These are phyloP conservation scores for Melanerpes formicivorus DNA, from an alignment of 2,113 vertebrate genomes.

Conservation along the genomic window DNA sequence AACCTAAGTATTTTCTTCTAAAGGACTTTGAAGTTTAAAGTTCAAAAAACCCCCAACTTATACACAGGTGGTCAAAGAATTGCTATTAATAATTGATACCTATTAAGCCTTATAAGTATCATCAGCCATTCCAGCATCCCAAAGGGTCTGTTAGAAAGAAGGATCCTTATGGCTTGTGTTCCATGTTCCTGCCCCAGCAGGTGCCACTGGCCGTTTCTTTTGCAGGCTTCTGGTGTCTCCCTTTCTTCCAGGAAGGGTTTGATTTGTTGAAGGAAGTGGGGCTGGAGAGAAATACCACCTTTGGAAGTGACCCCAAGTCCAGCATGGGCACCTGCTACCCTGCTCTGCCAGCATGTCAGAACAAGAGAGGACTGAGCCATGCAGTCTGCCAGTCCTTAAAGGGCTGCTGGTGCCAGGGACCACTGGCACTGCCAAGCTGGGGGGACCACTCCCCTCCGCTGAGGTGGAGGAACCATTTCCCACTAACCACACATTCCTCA, in stretches of 20 bases:
- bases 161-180: not conserved
- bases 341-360: not conserved
- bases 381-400: not conserved
- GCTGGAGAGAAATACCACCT: not conserved
- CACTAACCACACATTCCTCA: not conserved
- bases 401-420: not conserved
- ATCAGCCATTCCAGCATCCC: not conserved
- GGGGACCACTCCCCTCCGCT: not conserved
- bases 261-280: not conserved
- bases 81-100: not conserved
- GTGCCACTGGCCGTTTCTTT: accelerated
- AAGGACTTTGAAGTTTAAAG: not conserved
- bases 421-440: not conserved
- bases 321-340: no score
- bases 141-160: not conserved
- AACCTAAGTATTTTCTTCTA: not conserved
- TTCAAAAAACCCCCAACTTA: not conserved
- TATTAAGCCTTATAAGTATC: not conserved
- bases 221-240: not conserved
- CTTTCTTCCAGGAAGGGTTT: not conserved
- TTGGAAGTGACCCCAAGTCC: not conserved
- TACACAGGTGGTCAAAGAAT: not conserved
- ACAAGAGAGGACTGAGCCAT: not conserved
- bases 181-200: not conserved
- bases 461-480: not conserved